Base-by-base conservation (phyloP, 1,140 invertebrate species). In the Saccostrea cuccullata region DNA sequence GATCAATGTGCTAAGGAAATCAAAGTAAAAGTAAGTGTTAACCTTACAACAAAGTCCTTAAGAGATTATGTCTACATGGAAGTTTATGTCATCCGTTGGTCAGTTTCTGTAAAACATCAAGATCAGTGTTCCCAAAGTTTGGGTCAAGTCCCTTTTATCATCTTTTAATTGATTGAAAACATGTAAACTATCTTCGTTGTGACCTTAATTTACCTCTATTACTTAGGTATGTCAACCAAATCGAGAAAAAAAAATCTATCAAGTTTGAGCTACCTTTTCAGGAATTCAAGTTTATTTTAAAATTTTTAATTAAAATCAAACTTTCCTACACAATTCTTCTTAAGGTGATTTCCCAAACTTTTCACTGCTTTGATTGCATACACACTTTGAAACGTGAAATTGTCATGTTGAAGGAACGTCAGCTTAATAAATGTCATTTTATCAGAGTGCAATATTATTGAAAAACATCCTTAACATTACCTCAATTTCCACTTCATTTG, bases 1-100 rank as follows among this genome's bases (percentile, higher is more conserved):
- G 26, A 77, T 6, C 55, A 90, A 36, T 92, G 92, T 91, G 93
- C 92, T 56, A 58, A 86, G 23, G 40, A 87, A 30, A 91, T 91
- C n/a, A 89, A 86, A 82, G 86, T 64, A 36, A 82, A 91, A 89
- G 89, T 90, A 91, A 85, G 56, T 86, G 40, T 67, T 20, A 58
- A 55, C 64, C 20, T 36, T n/a, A 36, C 13, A 47, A 60, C 26
- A 23, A 58, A 58, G 20, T 20, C 47, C 82, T 84, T 12, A 47
- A 84, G 23, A 84, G 82, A 55, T 55, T 40, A 47, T 12, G 9
- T 13, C 17, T 47, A 47, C 47, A 47, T 47, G 55, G 40, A 55
- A 84, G 70, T 77, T 77, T 30, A 11, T 36, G 70, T 77, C 13
- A 84, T 82, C 77, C 30, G 77, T 20, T 40, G 77, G 17, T 47